phyloP scores from a whole-genome alignment of 1,140 invertebrate genomes.

The Rhagoletis zephyria region DNA sequence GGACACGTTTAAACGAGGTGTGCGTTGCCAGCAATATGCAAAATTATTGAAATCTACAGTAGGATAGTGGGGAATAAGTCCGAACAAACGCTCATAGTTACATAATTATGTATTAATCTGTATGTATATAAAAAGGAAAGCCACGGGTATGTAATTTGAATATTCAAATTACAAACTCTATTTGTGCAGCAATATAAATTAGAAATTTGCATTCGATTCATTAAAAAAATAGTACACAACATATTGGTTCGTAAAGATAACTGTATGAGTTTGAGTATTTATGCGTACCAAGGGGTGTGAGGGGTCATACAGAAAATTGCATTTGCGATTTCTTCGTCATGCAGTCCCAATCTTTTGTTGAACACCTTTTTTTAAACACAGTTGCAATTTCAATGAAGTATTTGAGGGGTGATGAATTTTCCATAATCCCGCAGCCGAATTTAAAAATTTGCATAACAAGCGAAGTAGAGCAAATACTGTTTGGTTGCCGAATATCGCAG shows the following conservation, averaged over 20 bases:
- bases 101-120: not conserved
- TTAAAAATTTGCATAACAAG: conserved; percentile 49
- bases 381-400: conserved; percentile 18
- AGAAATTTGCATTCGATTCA: conserved; percentile 42
- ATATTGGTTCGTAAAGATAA: not conserved
- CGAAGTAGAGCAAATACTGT: conserved; percentile 23
- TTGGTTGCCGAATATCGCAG: not conserved
- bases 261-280: not conserved
- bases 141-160: conserved; percentile 38
- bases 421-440: conserved; percentile 44
- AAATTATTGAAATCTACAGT: conserved; percentile 35
- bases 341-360: conserved; percentile 10
- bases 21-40: conserved; percentile 7
- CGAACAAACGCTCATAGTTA: not conserved
- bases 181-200: conserved; percentile 38
- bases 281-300: conserved; percentile 10
- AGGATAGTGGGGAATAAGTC: not conserved
- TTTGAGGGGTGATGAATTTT: conserved; percentile 42
- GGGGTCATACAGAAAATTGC: conserved; percentile 32
- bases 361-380: conserved; percentile 23
- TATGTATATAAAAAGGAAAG: not conserved
- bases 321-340: conserved; percentile 22
- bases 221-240: conserved; percentile 29
- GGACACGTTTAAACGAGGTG: not conserved
- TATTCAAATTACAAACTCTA: conserved; percentile 50